These are phyloP conservation scores for Falcaria lacertinaria DNA, from an alignment of 2,888 invertebrate species.

Conservation along the genomic window DNA sequence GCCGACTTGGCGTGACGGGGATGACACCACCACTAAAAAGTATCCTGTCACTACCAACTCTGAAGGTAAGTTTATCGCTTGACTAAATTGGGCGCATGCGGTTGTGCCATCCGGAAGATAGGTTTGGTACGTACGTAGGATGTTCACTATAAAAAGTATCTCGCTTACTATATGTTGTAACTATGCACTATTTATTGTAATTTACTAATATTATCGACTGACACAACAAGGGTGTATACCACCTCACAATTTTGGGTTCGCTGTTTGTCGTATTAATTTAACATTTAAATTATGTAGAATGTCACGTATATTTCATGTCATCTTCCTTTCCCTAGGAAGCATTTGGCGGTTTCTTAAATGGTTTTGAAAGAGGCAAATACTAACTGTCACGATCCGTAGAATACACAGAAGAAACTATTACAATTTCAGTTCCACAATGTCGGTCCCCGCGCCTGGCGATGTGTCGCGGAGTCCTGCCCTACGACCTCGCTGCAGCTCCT, in stretches of 20 bases:
- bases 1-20: slow-evolving; percentile 71
- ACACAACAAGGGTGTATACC: too few species aligned
- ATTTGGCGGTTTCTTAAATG: too few species aligned
- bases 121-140: background rate
- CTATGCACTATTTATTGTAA: too few species aligned
- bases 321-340: too few species aligned
- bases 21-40: slow-evolving; percentile 64
- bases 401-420: background rate
- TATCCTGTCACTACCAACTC: slow-evolving; percentile 58
- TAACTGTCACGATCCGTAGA: background rate
- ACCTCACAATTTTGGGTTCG: too few species aligned
- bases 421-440: slow-evolving; percentile 65
- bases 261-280: too few species aligned
- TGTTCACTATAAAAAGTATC: background rate
- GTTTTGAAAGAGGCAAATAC: too few species aligned
- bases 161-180: too few species aligned
- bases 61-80: slow-evolving; percentile 58
- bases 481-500: slow-evolving; percentile 80
- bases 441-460: slow-evolving; percentile 71
- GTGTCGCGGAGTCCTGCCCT: slow-evolving; percentile 83
- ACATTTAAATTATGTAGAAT: too few species aligned
- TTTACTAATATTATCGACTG: too few species aligned
- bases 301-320: too few species aligned
- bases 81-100: slow-evolving; percentile 27
- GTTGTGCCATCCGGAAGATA: slow-evolving; percentile 15